phyloP scores from a whole-genome alignment of 2,888 invertebrate species.

The Cheilosia grossa region DNA sequence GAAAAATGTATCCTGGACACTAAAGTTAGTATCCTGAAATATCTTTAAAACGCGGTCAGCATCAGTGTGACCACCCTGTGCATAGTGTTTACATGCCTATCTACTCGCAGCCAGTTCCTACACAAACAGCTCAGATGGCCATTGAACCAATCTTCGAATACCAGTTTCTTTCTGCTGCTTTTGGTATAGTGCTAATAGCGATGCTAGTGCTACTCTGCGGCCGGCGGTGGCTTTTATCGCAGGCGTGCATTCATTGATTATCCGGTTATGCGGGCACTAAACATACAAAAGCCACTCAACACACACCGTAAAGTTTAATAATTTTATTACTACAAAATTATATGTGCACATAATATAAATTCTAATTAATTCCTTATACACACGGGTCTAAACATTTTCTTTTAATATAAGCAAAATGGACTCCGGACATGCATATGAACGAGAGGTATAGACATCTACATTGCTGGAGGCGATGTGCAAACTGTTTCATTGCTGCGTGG shows the following conservation, averaged over 20 bases:
- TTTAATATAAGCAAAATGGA: constrained; percentile 4
- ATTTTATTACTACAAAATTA: constrained; percentile 60
- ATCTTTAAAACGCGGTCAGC: neutral
- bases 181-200: constrained; percentile 26
- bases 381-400: neutral
- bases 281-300: constrained; percentile 1
- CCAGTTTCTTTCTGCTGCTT: constrained; percentile 51
- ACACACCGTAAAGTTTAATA: constrained; percentile 40
- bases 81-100: neutral
- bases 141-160: constrained; percentile 64
- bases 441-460: constrained; percentile 16
- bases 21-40: too few relatives aligned
- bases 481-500: constrained; percentile 32
- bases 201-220: neutral
- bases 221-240: neutral
- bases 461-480: constrained; percentile 44
- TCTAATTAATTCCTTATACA: constrained; percentile 10
- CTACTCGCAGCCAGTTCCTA: neutral
- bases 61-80: too few relatives aligned
- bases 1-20: too few relatives aligned
- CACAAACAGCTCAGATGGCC: constrained; percentile 61
- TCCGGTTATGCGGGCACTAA: constrained; percentile 55
- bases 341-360: constrained; percentile 20
- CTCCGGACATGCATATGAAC: constrained; percentile 23
- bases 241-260: constrained; percentile 54